A percentile compares a stretch with the other conserved stretches of the same genome.
Evolutionary conservation across 1,140 invertebrate species (phyloP).

Genomic region (Sminthurides bifidus): DNA sequence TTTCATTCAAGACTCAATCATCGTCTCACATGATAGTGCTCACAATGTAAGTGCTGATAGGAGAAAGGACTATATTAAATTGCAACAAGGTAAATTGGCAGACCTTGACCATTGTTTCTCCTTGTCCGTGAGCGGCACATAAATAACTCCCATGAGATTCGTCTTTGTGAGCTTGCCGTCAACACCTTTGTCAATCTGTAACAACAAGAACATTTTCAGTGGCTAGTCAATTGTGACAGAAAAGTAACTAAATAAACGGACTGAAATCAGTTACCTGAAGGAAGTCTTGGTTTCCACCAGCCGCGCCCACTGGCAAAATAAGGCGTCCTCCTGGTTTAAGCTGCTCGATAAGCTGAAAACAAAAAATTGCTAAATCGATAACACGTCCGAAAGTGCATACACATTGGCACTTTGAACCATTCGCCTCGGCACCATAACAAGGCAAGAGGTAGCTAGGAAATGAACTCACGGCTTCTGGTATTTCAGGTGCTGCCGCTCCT

Average conservation of each 20-base stretch:
- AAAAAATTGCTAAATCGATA: background rate
- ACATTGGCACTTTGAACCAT: background rate
- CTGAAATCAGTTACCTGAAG: background rate
- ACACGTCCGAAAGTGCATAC: background rate
- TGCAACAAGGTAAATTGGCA: no score
- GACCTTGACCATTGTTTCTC: slow-evolving; percentile 53
- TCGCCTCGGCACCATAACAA: background rate
- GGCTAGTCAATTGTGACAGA: background rate
- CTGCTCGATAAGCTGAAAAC: slow-evolving; percentile 25
- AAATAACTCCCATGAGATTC: slow-evolving; percentile 87
- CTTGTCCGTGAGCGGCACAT: slow-evolving; percentile 90
- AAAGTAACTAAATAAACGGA: background rate
- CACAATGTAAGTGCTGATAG: no score
- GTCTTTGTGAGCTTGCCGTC: slow-evolving; percentile 68
- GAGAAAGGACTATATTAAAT: no score
- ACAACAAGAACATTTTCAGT: background rate
- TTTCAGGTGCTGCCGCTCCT: slow-evolving; percentile 35
- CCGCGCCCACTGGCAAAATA: slow-evolving; percentile 80
- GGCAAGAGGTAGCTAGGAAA: background rate
- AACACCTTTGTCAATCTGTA: slow-evolving; percentile 68
- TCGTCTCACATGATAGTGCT: no score
- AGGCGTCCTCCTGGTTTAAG: slow-evolving; percentile 38
- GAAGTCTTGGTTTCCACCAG: slow-evolving; percentile 54
- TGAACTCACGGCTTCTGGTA: slow-evolving; percentile 20
- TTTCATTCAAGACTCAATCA: no score